Conservation (phyloP, 2,888 invertebrate species). For the Catotricha subobsoleta region DNA sequence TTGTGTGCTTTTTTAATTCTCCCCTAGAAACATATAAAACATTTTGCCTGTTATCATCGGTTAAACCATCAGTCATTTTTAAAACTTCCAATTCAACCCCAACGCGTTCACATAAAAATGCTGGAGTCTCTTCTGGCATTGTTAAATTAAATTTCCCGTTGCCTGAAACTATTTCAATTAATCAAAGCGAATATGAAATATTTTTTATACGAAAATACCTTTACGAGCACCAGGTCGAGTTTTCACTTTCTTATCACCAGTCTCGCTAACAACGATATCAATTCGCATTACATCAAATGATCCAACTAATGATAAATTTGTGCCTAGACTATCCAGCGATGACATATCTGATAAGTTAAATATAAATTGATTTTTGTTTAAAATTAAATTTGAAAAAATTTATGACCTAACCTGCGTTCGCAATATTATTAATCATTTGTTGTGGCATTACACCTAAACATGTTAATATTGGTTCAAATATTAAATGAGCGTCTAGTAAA, state of each 20-base stretch:
- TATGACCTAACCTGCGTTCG: conserved; percentile 19
- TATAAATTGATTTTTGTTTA: too few species aligned
- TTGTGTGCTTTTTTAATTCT: conserved; percentile 78
- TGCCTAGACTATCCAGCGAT: conserved; percentile 73
- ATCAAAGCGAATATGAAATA: too few species aligned
- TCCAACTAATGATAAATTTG: conserved; percentile 64
- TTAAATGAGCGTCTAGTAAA: conserved; percentile 80
- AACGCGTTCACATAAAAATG: conserved; percentile 83
- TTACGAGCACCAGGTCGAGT: conserved; percentile 12
- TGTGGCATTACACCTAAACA: conserved; percentile 83
- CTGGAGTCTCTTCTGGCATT: conserved; percentile 57
- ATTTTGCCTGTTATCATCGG: conserved; percentile 68
- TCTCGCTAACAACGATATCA: conserved; percentile 86
- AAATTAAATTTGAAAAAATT: conserved; percentile 3
- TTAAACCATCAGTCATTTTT: conserved; percentile 76
- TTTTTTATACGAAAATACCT: too few species aligned
- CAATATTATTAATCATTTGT: conserved; percentile 41
- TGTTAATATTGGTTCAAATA: conserved; percentile 79
- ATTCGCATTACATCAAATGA: conserved; percentile 77
- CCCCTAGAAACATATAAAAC: conserved; percentile 73
- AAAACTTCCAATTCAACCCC: conserved; percentile 76
- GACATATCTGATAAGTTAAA: conserved; percentile 34
- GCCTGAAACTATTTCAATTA: too few species aligned
- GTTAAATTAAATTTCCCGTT: conserved; percentile 22
- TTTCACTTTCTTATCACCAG: conserved; percentile 38